Base-by-base conservation (phyloP, 2,113 vertebrate species). In the Myrmecophaga tridactyla region DNA sequence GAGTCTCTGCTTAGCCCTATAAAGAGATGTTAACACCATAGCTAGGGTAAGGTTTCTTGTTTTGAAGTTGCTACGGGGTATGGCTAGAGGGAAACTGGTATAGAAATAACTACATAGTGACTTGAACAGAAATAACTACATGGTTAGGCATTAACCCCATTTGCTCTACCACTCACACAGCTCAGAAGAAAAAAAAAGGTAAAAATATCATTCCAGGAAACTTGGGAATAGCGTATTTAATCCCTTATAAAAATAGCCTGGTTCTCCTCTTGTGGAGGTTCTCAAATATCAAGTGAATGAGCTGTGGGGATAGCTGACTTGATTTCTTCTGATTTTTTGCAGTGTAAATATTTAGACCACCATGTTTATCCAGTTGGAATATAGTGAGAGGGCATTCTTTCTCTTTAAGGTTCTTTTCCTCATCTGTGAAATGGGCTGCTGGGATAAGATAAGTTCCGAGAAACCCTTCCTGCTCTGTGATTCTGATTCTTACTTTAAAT, bases 301-400 rank as follows among this genome's bases (percentile, higher is more conserved):
- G 23, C 3, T 58, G 20, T 63, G 31, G 41, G 77, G 60, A 34
- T 72, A 73, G 62, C 73, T 76, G 72, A 63, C 43, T 78, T 88
- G 27, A 21, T 86, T 91, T 82, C 73, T 86, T 72, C 60, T 63
- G 43, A 36, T 6, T 46, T 60, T 91, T 56, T 89, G 60, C 89
- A 72, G 67, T 3, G 3, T 18, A 76, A 36, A 12, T 34, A 10
- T 80, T 65, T 80, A n/a, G 58, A 23, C 6, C 7, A 18, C 43
- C 41, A 17, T 13, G 31, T 13, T 20, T 23, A 41, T 41, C 46
- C 41, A 31, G 39, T 41, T 43, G n/a, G 56, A 29, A 92, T 5
- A 2, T 12, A 6, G 63, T 18, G 34, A 41, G 21, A 72, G 25
- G 29, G 39, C 0, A 3, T 29, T 43, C 7, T 3, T 20, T 8